phyloP scores from a whole-genome alignment of 2,113 vertebrate species.

The Brachirus orientalis region DNA sequence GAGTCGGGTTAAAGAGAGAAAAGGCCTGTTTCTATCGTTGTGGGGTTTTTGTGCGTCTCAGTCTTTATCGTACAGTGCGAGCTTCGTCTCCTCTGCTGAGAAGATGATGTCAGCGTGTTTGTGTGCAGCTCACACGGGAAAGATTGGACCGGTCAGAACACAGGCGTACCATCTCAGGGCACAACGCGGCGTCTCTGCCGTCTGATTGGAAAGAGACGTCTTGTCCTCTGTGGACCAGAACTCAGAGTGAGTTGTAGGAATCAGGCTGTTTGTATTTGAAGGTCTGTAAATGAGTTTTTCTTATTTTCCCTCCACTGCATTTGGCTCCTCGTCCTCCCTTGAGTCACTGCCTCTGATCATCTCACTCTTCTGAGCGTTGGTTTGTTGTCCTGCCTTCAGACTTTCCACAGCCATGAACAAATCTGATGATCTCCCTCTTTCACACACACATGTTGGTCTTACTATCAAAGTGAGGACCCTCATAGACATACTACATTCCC shows the following conservation, averaged over 20 bases:
- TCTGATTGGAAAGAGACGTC: constrained; percentile 22
- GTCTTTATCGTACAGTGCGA: constrained; percentile 25
- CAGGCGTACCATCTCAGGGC: constrained; percentile 16
- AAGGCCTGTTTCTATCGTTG: constrained; percentile 14
- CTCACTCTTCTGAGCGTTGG: constrained; percentile 61
- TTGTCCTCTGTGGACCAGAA: constrained; percentile 30
- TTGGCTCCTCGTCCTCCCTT: constrained; percentile 68
- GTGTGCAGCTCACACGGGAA: constrained; percentile 14
- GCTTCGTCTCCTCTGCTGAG: constrained; percentile 3
- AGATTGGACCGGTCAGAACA: constrained; percentile 23
- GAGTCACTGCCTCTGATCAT: constrained; percentile 66
- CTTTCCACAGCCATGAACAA: constrained; percentile 76
- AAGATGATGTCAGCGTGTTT: constrained; percentile 27
- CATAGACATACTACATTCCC: no score
- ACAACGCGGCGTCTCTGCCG: not conserved
- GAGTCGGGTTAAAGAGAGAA: constrained; percentile 5
- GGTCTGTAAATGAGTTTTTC: constrained; percentile 71
- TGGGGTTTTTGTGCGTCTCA: constrained; percentile 30
- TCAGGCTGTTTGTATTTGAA: constrained; percentile 42
- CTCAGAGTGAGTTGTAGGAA: constrained; percentile 28
- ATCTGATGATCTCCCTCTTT: constrained; percentile 74
- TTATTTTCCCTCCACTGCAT: constrained; percentile 43
- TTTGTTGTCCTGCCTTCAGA: constrained; percentile 51
- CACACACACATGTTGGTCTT: no score
- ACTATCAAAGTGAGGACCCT: no score